These are phyloP conservation scores for Solen grandis DNA, from an alignment of 1,140 invertebrate species.

Conservation along the genomic window DNA sequence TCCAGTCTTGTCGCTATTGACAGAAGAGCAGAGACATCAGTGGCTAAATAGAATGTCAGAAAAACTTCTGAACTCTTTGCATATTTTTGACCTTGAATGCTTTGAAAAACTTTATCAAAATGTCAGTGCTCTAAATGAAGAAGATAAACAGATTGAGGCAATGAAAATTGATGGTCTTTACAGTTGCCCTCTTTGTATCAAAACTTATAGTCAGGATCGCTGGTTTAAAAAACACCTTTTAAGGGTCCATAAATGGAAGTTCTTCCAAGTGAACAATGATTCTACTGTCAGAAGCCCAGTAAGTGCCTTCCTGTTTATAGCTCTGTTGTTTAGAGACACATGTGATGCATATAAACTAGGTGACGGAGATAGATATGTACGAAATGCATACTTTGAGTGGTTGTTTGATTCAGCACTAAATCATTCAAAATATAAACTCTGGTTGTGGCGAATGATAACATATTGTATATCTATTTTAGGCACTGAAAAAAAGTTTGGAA, in stretches of 20 bases:
- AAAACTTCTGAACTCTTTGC: neutral
- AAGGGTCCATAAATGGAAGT: conserved; percentile 19
- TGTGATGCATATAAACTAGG: conserved; percentile 43
- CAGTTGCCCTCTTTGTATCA: conserved; percentile 30
- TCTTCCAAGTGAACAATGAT: neutral
- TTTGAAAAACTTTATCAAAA: neutral
- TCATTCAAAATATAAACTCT: conserved; percentile 46
- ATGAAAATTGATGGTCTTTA: conserved; percentile 28
- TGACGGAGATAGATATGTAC: conserved; percentile 52
- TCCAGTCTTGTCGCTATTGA: neutral
- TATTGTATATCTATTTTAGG: conserved; percentile 21
- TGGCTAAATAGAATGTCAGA: neutral
- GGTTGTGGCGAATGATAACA: conserved; percentile 10
- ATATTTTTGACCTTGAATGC: neutral
- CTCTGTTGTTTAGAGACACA: conserved; percentile 40
- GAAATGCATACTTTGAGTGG: conserved; percentile 49
- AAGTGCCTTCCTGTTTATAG: conserved; percentile 18
- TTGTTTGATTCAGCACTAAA: conserved; percentile 9
- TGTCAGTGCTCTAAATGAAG: neutral
- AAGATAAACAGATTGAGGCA: conserved; percentile 18
- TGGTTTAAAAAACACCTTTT: conserved; percentile 42
- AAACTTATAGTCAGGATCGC: conserved; percentile 5
- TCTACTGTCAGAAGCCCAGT: neutral
- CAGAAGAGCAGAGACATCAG: neutral
- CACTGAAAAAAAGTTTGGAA: conserved; percentile 30